Evolutionary conservation across 1,140 invertebrate genomes (phyloP).

Genomic region (Monomorium pharaonis): DNA sequence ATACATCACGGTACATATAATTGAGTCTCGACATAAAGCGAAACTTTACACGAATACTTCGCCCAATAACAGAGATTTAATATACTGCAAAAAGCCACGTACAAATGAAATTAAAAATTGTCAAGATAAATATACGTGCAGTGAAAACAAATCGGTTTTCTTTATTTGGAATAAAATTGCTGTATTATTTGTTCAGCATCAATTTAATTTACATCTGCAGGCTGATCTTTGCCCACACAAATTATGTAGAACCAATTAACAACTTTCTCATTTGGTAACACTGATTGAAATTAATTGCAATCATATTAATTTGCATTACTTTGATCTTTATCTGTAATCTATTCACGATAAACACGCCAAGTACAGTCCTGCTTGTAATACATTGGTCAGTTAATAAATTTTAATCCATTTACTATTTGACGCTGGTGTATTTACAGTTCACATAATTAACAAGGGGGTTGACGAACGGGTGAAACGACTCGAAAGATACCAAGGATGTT

Average conservation of each 20-base stretch:
- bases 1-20: background rate
- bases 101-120: background rate
- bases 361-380: background rate
- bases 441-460: background rate
- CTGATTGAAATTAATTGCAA: slow-evolving; percentile 13
- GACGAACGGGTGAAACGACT: background rate
- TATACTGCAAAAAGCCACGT: background rate
- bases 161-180: background rate
- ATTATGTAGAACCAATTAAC: slow-evolving; percentile 1
- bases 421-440: background rate
- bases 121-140: background rate
- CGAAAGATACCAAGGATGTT: slow-evolving; percentile 2
- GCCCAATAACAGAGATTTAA: background rate
- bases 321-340: slow-evolving; percentile 4
- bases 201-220: background rate
- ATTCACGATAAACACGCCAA: background rate
- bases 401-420: background rate
- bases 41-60: background rate
- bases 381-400: background rate
- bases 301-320: slow-evolving; percentile 15
- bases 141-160: background rate
- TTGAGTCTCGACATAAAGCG: background rate
- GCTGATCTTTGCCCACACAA: background rate
- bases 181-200: background rate
- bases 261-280: background rate